A percentile compares a stretch with the other conserved stretches of the same genome.
Evolutionary conservation across 2,113 vertebrate genomes (phyloP).

Genomic region (Hemicordylus capensis): DNA sequence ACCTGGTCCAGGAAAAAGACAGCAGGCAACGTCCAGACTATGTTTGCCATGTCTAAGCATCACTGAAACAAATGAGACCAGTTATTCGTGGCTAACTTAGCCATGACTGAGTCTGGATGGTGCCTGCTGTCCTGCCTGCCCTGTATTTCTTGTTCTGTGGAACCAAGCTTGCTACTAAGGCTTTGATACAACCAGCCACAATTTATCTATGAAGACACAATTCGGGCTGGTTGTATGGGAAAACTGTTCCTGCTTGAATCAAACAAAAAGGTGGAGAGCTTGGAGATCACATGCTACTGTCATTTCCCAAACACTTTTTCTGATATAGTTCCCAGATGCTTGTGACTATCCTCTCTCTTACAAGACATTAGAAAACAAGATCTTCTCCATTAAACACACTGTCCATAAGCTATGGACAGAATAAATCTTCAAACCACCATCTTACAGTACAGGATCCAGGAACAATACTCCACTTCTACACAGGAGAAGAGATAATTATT

Average conservation of each 20-base stretch:
- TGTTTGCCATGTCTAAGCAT: too few species aligned
- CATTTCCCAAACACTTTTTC: not conserved
- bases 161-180: not conserved
- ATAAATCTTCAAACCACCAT: not conserved
- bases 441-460: not conserved
- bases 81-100: too few species aligned
- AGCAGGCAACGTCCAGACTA: too few species aligned
- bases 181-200: not conserved
- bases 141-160: not conserved
- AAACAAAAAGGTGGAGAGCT: not conserved
- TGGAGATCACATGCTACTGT: not conserved
- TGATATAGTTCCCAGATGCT: not conserved
- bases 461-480: not conserved
- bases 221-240: not conserved
- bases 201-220: not conserved
- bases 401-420: not conserved
- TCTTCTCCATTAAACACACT: not conserved
- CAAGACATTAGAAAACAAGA: not conserved
- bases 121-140: not conserved
- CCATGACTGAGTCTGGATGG: too few species aligned
- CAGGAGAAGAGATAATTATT: not conserved
- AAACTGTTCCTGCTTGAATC: not conserved
- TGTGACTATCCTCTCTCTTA: not conserved
- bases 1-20: not conserved
- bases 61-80: too few species aligned